Evolutionary conservation across 2,888 invertebrate species (phyloP), one percentile per base, ranked within the genome.

Genomic region (Clistopyga incitator): DNA sequence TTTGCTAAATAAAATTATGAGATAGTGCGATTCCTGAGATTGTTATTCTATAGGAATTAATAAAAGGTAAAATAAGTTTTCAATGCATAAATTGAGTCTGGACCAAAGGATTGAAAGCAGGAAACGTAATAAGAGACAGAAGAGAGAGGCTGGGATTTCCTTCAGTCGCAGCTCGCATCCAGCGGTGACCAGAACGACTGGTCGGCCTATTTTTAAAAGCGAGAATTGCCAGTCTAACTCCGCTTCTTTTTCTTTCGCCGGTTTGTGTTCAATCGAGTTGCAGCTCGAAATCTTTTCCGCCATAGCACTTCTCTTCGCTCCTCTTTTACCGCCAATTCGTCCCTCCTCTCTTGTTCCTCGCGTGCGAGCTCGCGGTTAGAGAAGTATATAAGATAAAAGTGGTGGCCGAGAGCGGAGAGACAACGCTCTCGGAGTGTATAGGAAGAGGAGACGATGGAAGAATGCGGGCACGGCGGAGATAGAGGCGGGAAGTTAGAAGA

Each of bases 361-460:
- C 64, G 78, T 78, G 64, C 34, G 61, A 78, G 82, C 70, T 70
- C 81, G 81, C 71, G 82, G 75, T 76, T 81, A 64, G 42, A 64
- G 34, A 18, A 59, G 52, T 4, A 50, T n/a, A 15, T 25, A 38
- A 64, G 64, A 64, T 64, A 64, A 38, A 64, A 64, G 38, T 38
- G 84, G 68, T 45, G 75, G 52, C 70, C 23, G 71, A n/a, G 74
- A 38, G 61, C 50, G 54, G 56, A 78, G 81, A 82, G 84, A 79
- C 76, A 65, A 59, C 50, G 77, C n/a, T 45, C 65, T 52, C 50
- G 77, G 50, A 42, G 71, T 65, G 67, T 75, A 81, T 74, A 84
- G 82, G 85, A 82, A 82, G 81, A 77, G 64, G 68, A 76, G 84
- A 82, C 83, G 81, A 83, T 77, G 79, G 77, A 82, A 78, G 81